Base-by-base conservation (phyloP, 2,797 vertebrate species). In the Xiphorhynchus erythropygius region DNA sequence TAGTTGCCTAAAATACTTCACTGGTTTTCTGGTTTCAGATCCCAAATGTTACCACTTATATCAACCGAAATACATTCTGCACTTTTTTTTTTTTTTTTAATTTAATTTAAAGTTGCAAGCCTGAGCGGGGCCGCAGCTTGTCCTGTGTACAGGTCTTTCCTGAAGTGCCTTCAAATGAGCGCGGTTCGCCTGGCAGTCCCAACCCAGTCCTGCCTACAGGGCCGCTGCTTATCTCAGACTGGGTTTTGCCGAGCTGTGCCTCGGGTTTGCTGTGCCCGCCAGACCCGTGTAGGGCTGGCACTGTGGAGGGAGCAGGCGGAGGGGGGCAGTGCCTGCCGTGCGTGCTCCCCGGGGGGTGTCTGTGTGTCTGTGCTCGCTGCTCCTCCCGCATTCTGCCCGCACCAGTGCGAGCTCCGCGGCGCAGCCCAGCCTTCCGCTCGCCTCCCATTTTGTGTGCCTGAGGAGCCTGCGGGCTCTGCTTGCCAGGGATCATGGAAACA, bases 301-400 rank as follows among this genome's bases (percentile, higher is more conserved):
- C 55, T 41, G 69, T 5, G 22, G 23, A 33, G 50, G 56, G 1
- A 15, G 44, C 37, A 1, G 6, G 49, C 42, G 1, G 11, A 56
- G 37, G 37, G 37, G 42, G 56, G 71, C 50, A 4, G 49, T 0
- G 25, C 5, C 30, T 15, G 3, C 4, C 10, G 0, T 1, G 1
- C 2, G 7, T 2, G 7, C 57, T 15, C 6, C 4, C 7, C 16
- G 37, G 12, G 37, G 37, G 37, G 37, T 37, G 37, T 37, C 37
- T 37, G 37, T 37, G 30, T 18, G 44, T 13, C 21, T 2, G 3
- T 4, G 21, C 57, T 3, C 28, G 1, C 5, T 1, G 11, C 24
- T 23, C 8, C 53, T 44, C 53, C 22, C 44, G 47, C 49, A 2
- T 1, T 41, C 13, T 24, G 32, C 24, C 55, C 30, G n/a, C 76